phyloP scores from a whole-genome alignment of 2,888 invertebrate genomes.

The Hirudinaria manillensis region DNA sequence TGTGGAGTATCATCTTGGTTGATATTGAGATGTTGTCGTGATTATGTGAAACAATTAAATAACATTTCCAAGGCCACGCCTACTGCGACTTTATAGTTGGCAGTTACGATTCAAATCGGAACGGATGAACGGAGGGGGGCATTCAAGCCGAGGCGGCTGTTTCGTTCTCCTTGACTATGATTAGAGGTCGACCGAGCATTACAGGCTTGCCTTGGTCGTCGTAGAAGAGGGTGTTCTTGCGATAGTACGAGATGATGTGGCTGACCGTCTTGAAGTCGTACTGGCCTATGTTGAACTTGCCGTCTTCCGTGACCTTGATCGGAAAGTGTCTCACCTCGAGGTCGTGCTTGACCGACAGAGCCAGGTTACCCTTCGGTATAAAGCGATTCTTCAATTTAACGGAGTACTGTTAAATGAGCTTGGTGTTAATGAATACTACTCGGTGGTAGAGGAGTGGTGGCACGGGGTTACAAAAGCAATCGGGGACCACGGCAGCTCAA shows the following conservation, averaged over 20 bases:
- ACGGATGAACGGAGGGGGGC: too few relatives aligned
- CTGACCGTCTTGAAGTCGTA: slow-evolving; percentile 37
- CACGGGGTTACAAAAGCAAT: not conserved
- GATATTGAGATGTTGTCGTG: too few relatives aligned
- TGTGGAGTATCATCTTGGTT: too few relatives aligned
- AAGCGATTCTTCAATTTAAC: not conserved
- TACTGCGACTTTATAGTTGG: too few relatives aligned
- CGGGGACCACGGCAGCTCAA: not conserved
- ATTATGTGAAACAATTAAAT: too few relatives aligned
- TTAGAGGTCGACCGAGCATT: slow-evolving; percentile 35
- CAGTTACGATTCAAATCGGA: too few relatives aligned
- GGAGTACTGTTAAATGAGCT: too few relatives aligned
- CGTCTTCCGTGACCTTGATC: slow-evolving; percentile 35
- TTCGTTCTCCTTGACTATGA: slow-evolving; percentile 10
- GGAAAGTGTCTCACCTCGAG: slow-evolving; percentile 38
- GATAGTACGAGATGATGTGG: slow-evolving; percentile 37
- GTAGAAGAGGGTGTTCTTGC: slow-evolving; percentile 38
- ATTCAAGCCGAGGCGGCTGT: too few relatives aligned
- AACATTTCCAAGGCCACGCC: too few relatives aligned
- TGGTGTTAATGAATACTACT: too few relatives aligned
- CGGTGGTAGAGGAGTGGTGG: too few relatives aligned
- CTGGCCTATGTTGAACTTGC: slow-evolving; percentile 39
- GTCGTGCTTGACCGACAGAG: slow-evolving; percentile 36
- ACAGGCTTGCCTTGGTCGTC: slow-evolving; percentile 34
- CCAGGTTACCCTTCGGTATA: slow-evolving; percentile 33